These are phyloP conservation scores for Microdon myrmicae DNA, from an alignment of 2,888 invertebrate genomes.

Conservation along the genomic window DNA sequence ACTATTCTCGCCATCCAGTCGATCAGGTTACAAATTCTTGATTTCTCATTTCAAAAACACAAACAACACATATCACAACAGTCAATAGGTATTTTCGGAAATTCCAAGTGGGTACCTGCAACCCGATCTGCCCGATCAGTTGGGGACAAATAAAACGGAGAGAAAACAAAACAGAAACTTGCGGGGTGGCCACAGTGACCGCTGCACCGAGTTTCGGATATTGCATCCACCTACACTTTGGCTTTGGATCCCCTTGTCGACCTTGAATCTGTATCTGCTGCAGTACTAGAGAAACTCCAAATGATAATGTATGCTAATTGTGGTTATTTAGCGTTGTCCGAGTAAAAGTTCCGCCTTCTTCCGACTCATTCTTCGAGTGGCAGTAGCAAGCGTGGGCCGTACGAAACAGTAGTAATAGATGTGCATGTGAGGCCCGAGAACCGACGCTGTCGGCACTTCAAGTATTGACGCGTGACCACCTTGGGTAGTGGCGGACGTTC, in stretches of 20 bases:
- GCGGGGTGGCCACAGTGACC: neutral
- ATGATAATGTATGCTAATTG: constrained; percentile 49
- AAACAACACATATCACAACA: too few species aligned
- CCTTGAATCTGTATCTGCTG: constrained; percentile 36
- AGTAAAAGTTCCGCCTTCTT: constrained; percentile 44
- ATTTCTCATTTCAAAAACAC: constrained; percentile 16
- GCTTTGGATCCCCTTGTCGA: constrained; percentile 21
- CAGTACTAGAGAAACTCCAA: constrained; percentile 29
- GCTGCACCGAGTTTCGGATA: neutral
- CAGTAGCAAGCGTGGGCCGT: constrained; percentile 35
- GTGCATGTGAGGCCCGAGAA: constrained; percentile 26
- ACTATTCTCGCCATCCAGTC: constrained; percentile 34
- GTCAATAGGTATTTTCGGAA: constrained; percentile 14
- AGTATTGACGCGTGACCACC: constrained; percentile 13
- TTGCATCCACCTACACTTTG: constrained; percentile 11
- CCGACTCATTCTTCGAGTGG: constrained; percentile 15
- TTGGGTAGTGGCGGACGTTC: constrained; percentile 31
- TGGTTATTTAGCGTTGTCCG: constrained; percentile 43
- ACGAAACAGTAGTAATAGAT: constrained; percentile 10
- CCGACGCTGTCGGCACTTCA: constrained; percentile 4
- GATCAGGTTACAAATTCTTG: constrained; percentile 38
- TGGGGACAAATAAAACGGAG: too few species aligned
- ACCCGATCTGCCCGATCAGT: too few species aligned
- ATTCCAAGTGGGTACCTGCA: constrained; percentile 34
- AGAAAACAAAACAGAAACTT: too few species aligned